Base-by-base conservation (phyloP, 2,113 vertebrate species). In the Taurulus bubalis region DNA sequence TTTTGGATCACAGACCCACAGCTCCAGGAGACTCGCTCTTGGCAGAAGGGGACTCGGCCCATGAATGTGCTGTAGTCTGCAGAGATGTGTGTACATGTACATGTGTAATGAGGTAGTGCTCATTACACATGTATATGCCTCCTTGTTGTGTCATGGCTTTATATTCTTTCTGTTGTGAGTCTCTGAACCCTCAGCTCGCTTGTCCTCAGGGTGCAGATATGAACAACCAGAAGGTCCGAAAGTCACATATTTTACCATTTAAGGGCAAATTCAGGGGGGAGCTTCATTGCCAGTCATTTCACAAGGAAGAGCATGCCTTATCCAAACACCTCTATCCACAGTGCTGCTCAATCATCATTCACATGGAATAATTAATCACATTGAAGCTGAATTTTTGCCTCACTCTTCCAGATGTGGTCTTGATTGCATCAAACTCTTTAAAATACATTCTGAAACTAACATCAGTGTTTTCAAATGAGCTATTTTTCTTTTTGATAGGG, bases 211-310 rank as follows among this genome's bases (percentile, higher is more conserved):
- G 58, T 67, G 73, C 47, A 64, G 56, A 30, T 74, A 45, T 63
- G 70, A 69, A 73, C 62, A 47, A 22, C 14, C 55, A 18, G 73
- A 66, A 60, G 34, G 62, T 58, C 56, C 38, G 49, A 26, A 75
- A 66, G 45, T 16, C 60, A 42, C 22, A 71, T 56, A 71, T 56
- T 0, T 83, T 69, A 77, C 85, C 85, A 83, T 84, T 77, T 84
- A 87, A 84, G 81, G 85, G 49, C 68, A 83, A 42, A 58, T 28
- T 65, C 5, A 28, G 55, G 11, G 34, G 22, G 49, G 30, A 60
- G 49, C 15, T 36, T 75, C 24, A 42, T 74, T 60, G 18, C 42
- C 53, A 38, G 14, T 34, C n/a, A 75, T 36, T 62, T 45, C 56
- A 65, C 30, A 12, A 32, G 32, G n/a, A 42, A 30, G 56, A 63